phyloP scores from a whole-genome alignment of 30 jellyfish, hydroid and myxozoan species.

The Aurelia coerulea region DNA sequence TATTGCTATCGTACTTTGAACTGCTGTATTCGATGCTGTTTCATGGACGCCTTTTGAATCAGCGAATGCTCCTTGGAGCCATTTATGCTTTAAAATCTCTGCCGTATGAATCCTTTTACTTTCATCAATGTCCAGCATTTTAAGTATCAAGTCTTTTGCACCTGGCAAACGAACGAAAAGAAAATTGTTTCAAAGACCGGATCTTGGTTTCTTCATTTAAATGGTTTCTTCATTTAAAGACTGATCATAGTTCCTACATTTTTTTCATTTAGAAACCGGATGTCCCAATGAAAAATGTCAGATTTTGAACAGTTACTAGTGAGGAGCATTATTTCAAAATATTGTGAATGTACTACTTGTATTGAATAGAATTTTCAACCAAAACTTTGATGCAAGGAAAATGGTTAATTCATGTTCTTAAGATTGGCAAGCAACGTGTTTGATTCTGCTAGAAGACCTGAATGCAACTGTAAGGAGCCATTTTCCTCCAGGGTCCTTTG shows the following conservation, averaged over 20 bases:
- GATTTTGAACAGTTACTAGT: not conserved
- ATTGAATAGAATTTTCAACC: not conserved
- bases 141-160: slow-evolving; percentile 26
- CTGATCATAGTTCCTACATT: not conserved
- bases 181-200: not conserved
- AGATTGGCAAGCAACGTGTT: too few relatives aligned
- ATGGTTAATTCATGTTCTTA: too few relatives aligned
- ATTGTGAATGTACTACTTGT: not conserved
- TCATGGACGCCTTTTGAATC: not conserved
- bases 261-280: not conserved
- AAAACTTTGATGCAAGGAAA: too few relatives aligned
- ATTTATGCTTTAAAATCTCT: slow-evolving; percentile 17
- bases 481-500: too few relatives aligned
- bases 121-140: slow-evolving; percentile 14
- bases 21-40: not conserved
- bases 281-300: not conserved
- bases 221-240: not conserved
- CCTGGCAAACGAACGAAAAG: not conserved
- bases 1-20: too few relatives aligned
- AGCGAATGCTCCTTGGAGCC: slow-evolving; percentile 4
- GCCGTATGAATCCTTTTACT: slow-evolving; percentile 5
- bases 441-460: too few relatives aligned
- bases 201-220: not conserved
- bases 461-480: too few relatives aligned
- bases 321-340: not conserved